These are phyloP conservation scores for Ursus arctos DNA, from an alignment of 2,113 vertebrate genomes.

Conservation along the genomic window DNA sequence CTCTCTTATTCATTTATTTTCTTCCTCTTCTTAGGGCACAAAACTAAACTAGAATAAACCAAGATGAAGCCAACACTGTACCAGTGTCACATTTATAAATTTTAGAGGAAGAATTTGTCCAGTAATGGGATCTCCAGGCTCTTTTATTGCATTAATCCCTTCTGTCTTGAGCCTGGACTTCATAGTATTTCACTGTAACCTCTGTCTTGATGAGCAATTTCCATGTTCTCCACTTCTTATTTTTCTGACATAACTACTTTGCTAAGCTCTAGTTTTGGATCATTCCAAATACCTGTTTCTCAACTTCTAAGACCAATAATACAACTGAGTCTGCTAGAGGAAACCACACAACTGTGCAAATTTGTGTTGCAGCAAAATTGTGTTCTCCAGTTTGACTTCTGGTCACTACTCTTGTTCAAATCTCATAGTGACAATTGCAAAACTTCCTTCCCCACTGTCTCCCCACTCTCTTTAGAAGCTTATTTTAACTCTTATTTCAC, in stretches of 20 bases:
- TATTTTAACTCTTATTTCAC: not conserved
- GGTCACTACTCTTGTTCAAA: not conserved
- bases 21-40: constrained; percentile 7
- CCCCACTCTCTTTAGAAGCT: constrained; percentile 8
- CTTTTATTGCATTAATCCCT: not conserved
- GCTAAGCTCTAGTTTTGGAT: not conserved
- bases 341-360: not conserved
- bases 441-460: not conserved
- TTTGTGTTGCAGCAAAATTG: constrained; percentile 6
- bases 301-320: constrained; percentile 36
- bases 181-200: not conserved
- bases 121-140: not conserved
- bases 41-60: constrained; percentile 43
- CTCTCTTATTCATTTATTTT: not conserved
- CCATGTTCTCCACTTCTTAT: not conserved
- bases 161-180: not conserved
- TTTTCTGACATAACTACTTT: not conserved
- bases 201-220: not conserved
- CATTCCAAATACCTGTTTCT: not conserved
- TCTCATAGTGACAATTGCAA: not conserved
- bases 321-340: not conserved
- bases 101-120: constrained; percentile 56
- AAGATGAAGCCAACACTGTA: constrained; percentile 22
- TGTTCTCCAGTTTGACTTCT: not conserved
- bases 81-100: constrained; percentile 58